Percentiles rank a stretch among this genome's conserved stretches.
phyloP scores from a whole-genome alignment of 2,113 vertebrate genomes.

The Rhinopomastus cyanomelas region DNA sequence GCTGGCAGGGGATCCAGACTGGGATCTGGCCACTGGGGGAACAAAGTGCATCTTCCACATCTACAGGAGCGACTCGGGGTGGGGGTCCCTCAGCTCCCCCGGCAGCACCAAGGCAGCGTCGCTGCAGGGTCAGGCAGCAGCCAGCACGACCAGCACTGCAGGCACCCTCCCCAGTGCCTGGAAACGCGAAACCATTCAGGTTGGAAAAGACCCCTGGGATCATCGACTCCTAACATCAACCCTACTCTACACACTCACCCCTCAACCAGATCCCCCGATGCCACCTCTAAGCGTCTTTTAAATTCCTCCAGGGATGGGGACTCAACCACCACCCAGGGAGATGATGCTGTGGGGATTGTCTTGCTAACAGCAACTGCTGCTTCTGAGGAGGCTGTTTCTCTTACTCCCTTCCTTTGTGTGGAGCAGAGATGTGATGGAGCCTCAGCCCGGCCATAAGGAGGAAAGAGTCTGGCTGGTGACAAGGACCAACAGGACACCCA shows the following conservation, averaged over 20 bases:
- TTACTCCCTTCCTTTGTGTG: slow-evolving; percentile 69
- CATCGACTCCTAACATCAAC: no score
- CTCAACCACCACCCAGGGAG: no score
- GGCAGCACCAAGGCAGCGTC: not conserved
- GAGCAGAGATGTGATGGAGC: slow-evolving; percentile 65
- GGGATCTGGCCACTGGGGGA: not conserved
- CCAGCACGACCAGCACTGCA: not conserved
- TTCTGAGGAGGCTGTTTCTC: slow-evolving; percentile 67
- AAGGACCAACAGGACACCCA: slow-evolving; percentile 51
- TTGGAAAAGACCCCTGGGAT: no score
- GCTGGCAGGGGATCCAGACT: not conserved
- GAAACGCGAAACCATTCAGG: slow-evolving; percentile 31
- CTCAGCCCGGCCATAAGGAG: slow-evolving; percentile 53
- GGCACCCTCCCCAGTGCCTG: slow-evolving; percentile 22
- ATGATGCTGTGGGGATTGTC: slow-evolving; percentile 71
- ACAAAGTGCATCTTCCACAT: no score
- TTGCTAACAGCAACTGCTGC: slow-evolving; percentile 69
- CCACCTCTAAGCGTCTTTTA: no score
- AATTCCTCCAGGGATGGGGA: no score
- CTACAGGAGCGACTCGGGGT: fast-evolving
- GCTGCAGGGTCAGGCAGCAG: not conserved
- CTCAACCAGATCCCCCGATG: no score
- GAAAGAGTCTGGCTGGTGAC: slow-evolving; percentile 61
- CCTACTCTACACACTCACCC: no score
- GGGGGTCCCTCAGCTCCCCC: not conserved